Evolutionary conservation across 2,797 vertebrate species (phyloP).

Genomic region (Chaetophractus vellerosus): DNA sequence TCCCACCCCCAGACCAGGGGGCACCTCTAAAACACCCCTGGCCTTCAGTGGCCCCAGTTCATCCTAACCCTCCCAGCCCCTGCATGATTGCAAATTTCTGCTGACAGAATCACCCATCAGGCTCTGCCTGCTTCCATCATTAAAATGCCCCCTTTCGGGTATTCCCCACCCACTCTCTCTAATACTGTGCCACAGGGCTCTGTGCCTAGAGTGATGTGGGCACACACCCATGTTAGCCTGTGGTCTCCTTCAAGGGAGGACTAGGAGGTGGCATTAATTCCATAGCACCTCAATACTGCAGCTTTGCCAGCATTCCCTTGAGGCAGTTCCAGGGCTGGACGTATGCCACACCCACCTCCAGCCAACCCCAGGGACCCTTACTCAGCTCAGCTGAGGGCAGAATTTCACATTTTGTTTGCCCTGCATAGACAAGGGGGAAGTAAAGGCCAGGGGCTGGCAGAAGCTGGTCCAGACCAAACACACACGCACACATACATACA

Average conservation of each 20-base stretch:
- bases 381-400: constrained; percentile 80
- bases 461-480: constrained; percentile 88
- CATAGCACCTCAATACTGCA: constrained; percentile 59
- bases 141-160: constrained; percentile 46
- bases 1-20: constrained; percentile 68
- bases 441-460: constrained; percentile 86
- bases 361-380: constrained; percentile 65
- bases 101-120: constrained; percentile 81
- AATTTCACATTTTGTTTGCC: constrained; percentile 90
- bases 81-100: constrained; percentile 82
- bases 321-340: constrained; percentile 50
- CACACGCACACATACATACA: rapidly evolving
- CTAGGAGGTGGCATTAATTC: constrained; percentile 58
- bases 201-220: constrained; percentile 46
- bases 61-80: constrained; percentile 76
- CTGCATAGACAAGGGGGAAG: constrained; percentile 83
- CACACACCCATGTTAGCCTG: neutral
- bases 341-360: constrained; percentile 57
- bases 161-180: constrained; percentile 49
- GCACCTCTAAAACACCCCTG: constrained; percentile 53
- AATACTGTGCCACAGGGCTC: constrained; percentile 73
- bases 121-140: constrained; percentile 83
- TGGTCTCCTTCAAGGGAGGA: constrained; percentile 63
- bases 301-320: constrained; percentile 62
- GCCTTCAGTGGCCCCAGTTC: constrained; percentile 77